phyloP scores from a whole-genome alignment of 2,113 vertebrate genomes.

The Notothenia rossii region DNA sequence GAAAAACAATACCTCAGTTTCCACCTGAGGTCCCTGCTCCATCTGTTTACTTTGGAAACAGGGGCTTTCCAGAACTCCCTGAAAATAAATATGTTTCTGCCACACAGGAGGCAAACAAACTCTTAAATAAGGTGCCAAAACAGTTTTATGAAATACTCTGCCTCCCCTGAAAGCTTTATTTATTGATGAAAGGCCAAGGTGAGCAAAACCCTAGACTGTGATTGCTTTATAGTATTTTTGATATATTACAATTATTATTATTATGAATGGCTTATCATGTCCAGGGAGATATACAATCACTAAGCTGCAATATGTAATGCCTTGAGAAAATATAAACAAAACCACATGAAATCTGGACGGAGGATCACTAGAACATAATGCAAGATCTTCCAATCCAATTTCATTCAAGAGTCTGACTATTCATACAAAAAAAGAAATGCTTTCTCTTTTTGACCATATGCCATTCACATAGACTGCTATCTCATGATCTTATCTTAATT shows the following conservation, averaged over 20 bases:
- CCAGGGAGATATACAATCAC: not conserved
- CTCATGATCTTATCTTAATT: constrained; percentile 51
- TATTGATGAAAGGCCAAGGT: constrained; percentile 43
- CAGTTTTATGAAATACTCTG: constrained; percentile 32
- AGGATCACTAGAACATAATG: constrained; percentile 10
- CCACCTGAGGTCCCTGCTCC: constrained; percentile 65
- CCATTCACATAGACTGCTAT: constrained; percentile 36
- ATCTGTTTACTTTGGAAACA: constrained; percentile 51
- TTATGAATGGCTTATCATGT: constrained; percentile 27
- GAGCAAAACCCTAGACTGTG: not conserved
- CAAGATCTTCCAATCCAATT: constrained; percentile 17
- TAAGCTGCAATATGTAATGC: constrained; percentile 10
- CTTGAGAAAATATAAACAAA: constrained; percentile 20
- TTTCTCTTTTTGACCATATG: constrained; percentile 46
- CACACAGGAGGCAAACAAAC: constrained; percentile 29
- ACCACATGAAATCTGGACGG: constrained; percentile 16
- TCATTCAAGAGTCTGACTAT: constrained; percentile 59
- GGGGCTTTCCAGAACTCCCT: constrained; percentile 25
- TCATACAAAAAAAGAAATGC: constrained; percentile 43
- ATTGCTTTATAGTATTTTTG: no score
- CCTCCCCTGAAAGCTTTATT: constrained; percentile 53
- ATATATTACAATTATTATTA: not conserved
- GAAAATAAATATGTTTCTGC: constrained; percentile 24
- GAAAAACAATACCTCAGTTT: constrained; percentile 53
- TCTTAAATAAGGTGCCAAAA: constrained; percentile 52